Evolutionary conservation across 2,113 vertebrate genomes (phyloP), one percentile per base, ranked within the genome.

Genomic region (Colossoma macropomum): DNA sequence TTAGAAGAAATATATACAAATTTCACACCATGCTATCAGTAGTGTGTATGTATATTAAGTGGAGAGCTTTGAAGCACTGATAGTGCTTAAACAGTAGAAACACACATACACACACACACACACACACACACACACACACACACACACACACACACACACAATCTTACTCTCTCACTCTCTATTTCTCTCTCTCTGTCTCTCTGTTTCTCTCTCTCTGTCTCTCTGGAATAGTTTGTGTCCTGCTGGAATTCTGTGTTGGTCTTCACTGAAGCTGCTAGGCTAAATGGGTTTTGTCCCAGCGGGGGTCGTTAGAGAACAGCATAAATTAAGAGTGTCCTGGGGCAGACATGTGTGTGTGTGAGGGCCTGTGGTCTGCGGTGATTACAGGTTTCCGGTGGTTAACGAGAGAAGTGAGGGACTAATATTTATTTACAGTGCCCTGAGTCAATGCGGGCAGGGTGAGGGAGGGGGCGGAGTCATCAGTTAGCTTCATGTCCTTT

Each of bases 311-410:
- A 91, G 86, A 27, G 80, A 81, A 79, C 66, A 15, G 52, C 84
- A 92, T 90, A 87, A 89, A 91, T 92, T 91, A 91, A 78, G 80
- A 75, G 74, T 73, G 54, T 62, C 70, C 34, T 69, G 52, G 25
- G 71, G 82, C 62, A 68, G n/a, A 62, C 63, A 56, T 27, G 60
- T 72, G 21, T 34, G 75, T 77, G 75, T 77, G 16, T 59, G 21
- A 62, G 11, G 3, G 65, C 75, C 63, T 60, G 77, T 84, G 73
- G 41, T 82, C 81, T 78, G 69, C 71, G 70, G 73, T 87, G 88
- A 92, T 89, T 89, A 90, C 54, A 25, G 88, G 84, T 78, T 86
- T 91, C 88, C 84, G 69, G 81, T 56, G 75, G 68, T 81, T 92
- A 91, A 92, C 84, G 78, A 89, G 80, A 77, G 12, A 19, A 83